These are phyloP conservation scores for Notocelia uddmanniana DNA, from an alignment of 2,888 invertebrate genomes.

Conservation along the genomic window DNA sequence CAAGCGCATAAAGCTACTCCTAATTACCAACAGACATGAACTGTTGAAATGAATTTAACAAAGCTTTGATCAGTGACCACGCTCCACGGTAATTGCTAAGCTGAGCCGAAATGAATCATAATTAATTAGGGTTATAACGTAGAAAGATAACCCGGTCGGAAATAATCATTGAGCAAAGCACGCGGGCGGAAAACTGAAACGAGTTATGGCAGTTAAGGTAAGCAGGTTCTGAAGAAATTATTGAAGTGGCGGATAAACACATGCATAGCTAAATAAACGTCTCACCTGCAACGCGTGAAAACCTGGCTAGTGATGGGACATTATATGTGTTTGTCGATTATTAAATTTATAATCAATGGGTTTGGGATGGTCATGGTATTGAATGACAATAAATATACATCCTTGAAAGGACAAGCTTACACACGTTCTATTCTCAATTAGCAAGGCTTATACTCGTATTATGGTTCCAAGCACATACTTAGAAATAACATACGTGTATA, in stretches of 20 bases:
- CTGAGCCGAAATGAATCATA: slow-evolving; percentile 57
- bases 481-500: no score
- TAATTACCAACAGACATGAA: slow-evolving; percentile 25
- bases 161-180: slow-evolving; percentile 59
- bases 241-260: neutral
- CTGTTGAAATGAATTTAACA: slow-evolving; percentile 51
- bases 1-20: slow-evolving; percentile 12
- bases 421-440: no score
- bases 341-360: no score
- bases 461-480: no score
- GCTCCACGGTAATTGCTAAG: slow-evolving; percentile 53
- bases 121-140: slow-evolving; percentile 70
- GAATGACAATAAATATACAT: no score
- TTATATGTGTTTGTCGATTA: no score
- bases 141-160: slow-evolving; percentile 62
- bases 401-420: no score
- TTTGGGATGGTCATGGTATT: no score
- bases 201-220: slow-evolving; percentile 45
- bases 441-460: no score
- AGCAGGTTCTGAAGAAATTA: neutral
- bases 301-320: no score
- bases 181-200: slow-evolving; percentile 43
- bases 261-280: no score
- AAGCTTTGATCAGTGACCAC: slow-evolving; percentile 65
- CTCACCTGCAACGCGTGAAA: no score